Conservation (phyloP, 2,797 vertebrate species). For the Myotis findleyi region DNA sequence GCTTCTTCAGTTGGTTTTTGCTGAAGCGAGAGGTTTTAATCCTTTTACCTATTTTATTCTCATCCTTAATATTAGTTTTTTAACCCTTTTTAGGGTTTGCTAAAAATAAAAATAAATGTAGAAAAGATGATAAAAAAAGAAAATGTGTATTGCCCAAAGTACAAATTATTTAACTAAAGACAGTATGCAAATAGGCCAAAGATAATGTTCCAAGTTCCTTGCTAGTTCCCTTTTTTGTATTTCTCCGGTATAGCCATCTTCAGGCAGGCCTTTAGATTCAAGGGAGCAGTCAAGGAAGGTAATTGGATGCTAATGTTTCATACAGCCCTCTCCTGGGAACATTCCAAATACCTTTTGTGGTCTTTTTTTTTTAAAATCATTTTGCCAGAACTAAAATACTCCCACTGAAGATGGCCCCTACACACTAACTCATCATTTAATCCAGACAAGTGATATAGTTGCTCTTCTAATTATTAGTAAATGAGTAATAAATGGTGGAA, state of each 20-base stretch:
- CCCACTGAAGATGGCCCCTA: neutral
- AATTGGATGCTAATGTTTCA: neutral
- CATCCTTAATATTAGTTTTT: neutral
- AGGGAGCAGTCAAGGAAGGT: neutral
- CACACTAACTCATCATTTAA: neutral
- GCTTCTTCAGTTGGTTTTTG: neutral
- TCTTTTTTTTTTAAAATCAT: neutral
- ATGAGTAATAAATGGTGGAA: neutral
- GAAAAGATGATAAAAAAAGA: neutral
- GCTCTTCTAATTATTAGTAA: neutral
- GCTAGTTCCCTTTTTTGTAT: neutral
- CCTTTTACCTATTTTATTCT: neutral
- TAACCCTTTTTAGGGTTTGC: neutral
- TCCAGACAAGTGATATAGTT: neutral
- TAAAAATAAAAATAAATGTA: constrained; percentile 48
- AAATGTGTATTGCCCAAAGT: neutral
- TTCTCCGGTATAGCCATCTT: neutral
- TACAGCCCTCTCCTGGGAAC: neutral
- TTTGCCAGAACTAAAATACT: neutral
- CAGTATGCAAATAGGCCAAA: neutral
- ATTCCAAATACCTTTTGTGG: neutral
- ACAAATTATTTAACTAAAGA: constrained; percentile 7
- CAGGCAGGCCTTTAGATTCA: neutral
- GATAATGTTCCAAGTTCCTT: neutral
- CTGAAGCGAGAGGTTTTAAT: neutral